These are phyloP conservation scores for Lacerta viridis DNA, from an alignment of 2,797 vertebrate species.

Conservation along the genomic window DNA sequence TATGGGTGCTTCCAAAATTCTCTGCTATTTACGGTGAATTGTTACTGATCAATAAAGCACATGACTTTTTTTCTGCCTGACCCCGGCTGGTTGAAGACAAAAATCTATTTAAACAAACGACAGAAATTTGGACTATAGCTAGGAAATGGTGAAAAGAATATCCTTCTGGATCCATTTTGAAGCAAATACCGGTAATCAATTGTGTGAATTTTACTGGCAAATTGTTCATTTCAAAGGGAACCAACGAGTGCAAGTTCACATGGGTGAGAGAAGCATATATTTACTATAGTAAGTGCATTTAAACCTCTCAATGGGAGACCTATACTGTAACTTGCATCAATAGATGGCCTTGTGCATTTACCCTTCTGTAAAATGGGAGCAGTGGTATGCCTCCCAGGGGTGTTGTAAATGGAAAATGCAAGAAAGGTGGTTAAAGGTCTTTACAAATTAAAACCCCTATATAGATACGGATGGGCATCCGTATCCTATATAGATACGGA, in stretches of 20 bases:
- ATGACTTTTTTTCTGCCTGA: constrained; percentile 63
- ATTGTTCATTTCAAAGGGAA: not conserved
- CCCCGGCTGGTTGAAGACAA: constrained; percentile 70
- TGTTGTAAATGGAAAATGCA: not conserved
- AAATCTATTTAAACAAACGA: constrained; percentile 76
- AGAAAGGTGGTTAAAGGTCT: not conserved
- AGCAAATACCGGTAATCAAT: not conserved
- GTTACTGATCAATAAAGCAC: constrained; percentile 71
- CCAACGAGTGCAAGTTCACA: not conserved
- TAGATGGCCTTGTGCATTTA: not conserved
- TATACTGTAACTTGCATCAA: not conserved
- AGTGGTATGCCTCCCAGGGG: not conserved
- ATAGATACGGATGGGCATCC: not conserved
- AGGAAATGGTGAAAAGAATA: not conserved
- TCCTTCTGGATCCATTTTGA: not conserved
- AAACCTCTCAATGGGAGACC: not conserved
- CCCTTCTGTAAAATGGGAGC: not conserved
- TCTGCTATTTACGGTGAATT: constrained; percentile 69
- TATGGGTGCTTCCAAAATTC: constrained; percentile 71
- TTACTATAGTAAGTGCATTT: not conserved
- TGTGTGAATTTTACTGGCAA: constrained; percentile 10
- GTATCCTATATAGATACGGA: not conserved
- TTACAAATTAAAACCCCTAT: not conserved
- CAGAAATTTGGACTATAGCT: constrained; percentile 47
- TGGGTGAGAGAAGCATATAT: not conserved